Evolutionary conservation across 2,113 vertebrate genomes (phyloP).

Genomic region (Cottus gobio): DNA sequence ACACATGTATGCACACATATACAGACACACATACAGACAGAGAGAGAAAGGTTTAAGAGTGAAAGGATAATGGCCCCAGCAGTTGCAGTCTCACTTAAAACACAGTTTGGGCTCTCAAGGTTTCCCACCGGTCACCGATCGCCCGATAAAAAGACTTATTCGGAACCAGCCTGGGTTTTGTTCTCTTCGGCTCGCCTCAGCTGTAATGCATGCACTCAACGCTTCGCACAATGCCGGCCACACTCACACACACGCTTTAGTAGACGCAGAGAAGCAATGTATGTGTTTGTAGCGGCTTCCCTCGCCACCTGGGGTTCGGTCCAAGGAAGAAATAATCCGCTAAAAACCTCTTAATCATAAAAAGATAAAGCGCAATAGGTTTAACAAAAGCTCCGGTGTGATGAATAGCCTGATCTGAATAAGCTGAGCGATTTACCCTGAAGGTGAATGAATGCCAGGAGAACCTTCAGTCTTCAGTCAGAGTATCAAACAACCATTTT

Average conservation of each 20-base stretch:
- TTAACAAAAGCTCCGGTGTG: constrained; percentile 62
- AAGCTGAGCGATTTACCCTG: constrained; percentile 64
- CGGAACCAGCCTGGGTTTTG: constrained; percentile 75
- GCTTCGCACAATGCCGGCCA: constrained; percentile 57
- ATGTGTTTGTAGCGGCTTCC: constrained; percentile 47
- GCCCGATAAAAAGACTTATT: constrained; percentile 79
- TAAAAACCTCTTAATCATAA: constrained; percentile 72
- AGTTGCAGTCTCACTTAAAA: constrained; percentile 85
- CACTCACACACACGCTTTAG: constrained; percentile 28
- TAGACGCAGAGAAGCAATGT: constrained; percentile 42
- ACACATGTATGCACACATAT: constrained; percentile 74
- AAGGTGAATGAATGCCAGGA: constrained; percentile 62
- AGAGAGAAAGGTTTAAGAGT: constrained; percentile 80
- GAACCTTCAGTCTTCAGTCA: constrained; percentile 37
- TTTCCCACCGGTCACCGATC: constrained; percentile 75
- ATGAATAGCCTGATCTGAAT: constrained; percentile 67
- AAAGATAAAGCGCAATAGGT: constrained; percentile 59
- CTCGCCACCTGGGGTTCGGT: constrained; percentile 61
- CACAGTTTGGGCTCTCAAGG: constrained; percentile 81
- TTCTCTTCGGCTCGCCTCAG: constrained; percentile 62
- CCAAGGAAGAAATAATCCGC: constrained; percentile 14
- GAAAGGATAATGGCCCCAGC: constrained; percentile 85
- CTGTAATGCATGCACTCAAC: constrained; percentile 72
- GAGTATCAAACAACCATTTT: constrained; percentile 43
- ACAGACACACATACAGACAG: constrained; percentile 75